Evolutionary conservation across 1,140 invertebrate genomes (phyloP).

Genomic region (Drosophila rufa): DNA sequence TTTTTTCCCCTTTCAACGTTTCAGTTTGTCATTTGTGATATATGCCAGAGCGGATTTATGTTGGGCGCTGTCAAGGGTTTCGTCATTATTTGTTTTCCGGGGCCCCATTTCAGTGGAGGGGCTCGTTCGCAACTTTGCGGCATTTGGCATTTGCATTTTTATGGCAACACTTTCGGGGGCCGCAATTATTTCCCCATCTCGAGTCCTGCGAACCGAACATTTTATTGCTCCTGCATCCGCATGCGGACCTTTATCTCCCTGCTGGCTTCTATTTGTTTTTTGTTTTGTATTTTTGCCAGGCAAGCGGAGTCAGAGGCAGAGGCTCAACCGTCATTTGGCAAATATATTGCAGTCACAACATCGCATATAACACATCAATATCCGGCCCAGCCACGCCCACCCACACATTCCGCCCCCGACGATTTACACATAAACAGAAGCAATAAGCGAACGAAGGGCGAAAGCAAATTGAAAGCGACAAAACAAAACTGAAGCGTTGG

Average conservation of each 20-base stretch:
- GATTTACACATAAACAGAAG: slow-evolving; percentile 37
- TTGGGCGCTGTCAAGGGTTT: slow-evolving; percentile 27
- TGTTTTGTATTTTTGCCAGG: not conserved
- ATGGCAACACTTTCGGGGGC: slow-evolving; percentile 60
- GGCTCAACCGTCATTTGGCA: slow-evolving; percentile 55
- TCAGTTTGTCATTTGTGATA: slow-evolving; percentile 40
- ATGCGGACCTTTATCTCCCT: slow-evolving; percentile 41
- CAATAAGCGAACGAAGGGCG: slow-evolving; percentile 44
- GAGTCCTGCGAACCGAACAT: slow-evolving; percentile 51
- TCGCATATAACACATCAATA: slow-evolving; percentile 59
- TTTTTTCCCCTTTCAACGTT: slow-evolving; percentile 30
- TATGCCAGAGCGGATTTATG: slow-evolving; percentile 46
- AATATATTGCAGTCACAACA: slow-evolving; percentile 62
- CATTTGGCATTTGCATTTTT: slow-evolving; percentile 76
- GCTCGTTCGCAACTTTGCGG: slow-evolving; percentile 45
- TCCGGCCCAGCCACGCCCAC: slow-evolving; percentile 31
- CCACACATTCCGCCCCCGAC: slow-evolving; percentile 16
- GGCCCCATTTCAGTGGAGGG: slow-evolving; percentile 22
- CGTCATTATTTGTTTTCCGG: slow-evolving; percentile 44
- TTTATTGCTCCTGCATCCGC: slow-evolving; percentile 67
- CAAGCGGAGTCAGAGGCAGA: slow-evolving; percentile 27
- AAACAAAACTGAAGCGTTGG: slow-evolving; percentile 57
- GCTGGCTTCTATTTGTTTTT: not conserved
- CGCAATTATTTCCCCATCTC: slow-evolving; percentile 77
- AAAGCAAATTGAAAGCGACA: slow-evolving; percentile 74